Conservation (phyloP, 1,140 invertebrate genomes). For the Eupristina koningsbergeri region DNA sequence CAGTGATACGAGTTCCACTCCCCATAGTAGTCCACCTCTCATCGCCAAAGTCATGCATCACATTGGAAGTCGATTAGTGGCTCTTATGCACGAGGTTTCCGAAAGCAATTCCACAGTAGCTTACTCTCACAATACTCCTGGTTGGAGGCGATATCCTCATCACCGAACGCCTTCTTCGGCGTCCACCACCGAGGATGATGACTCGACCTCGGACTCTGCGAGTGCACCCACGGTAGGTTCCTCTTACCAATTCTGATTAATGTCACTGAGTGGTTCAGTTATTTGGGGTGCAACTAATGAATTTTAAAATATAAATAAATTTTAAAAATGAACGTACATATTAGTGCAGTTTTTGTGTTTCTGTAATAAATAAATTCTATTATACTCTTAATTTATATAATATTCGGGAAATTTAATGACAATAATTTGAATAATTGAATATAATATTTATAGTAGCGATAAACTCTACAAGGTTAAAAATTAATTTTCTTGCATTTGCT, state of each 20-base stretch:
- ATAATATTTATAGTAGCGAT: neutral
- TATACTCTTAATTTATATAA: too few relatives aligned
- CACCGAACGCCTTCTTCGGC: conserved; percentile 76
- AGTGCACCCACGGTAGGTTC: conserved; percentile 57
- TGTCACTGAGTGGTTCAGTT: too few relatives aligned
- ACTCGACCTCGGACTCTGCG: conserved; percentile 78
- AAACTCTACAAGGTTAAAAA: neutral
- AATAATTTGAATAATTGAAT: neutral
- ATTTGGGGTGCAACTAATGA: too few relatives aligned
- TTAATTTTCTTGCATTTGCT: neutral
- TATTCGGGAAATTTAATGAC: too few relatives aligned
- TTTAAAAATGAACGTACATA: too few relatives aligned
- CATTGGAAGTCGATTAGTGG: conserved; percentile 89
- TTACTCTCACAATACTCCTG: conserved; percentile 48
- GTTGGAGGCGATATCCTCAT: conserved; percentile 45
- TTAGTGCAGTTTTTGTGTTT: too few relatives aligned
- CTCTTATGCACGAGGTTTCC: conserved; percentile 93
- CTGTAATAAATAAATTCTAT: too few relatives aligned
- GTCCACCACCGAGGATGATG: conserved; percentile 86
- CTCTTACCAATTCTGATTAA: too few relatives aligned
- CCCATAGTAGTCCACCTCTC: conserved; percentile 86
- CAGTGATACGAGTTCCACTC: conserved; percentile 62
- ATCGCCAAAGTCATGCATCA: conserved; percentile 94
- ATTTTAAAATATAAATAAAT: too few relatives aligned
- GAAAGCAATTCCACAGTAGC: conserved; percentile 76